Base-by-base conservation (phyloP, 2,797 vertebrate genomes). In the Lerista edwardsae region DNA sequence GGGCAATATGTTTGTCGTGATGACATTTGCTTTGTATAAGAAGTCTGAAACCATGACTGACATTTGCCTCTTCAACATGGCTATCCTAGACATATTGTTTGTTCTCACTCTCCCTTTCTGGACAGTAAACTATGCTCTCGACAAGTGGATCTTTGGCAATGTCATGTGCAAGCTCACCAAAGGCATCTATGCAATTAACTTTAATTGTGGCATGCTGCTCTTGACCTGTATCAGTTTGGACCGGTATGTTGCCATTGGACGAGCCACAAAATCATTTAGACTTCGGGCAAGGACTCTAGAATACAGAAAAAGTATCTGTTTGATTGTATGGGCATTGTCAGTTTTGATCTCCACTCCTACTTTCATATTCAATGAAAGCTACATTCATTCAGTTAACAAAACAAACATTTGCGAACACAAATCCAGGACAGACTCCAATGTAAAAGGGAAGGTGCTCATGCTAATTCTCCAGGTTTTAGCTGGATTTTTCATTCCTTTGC, bases 211-310 rank as follows among this genome's bases (percentile, higher is more conserved):
- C 77, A 97, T 97, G 96, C 91, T 99, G 86, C 96, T 99, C 83
- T 91, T 99, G 82, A 97, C 97, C 82, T 98, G 97, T 59, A 95
- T 99, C 91, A 98, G 98, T 4, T 79, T 96, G 65, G 98, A 99
- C 93, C 96, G 98, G 61, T 99, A 98, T 90, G 80, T 98, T 0
- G 98, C 98, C 80, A 98, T 99, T 0, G 98, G 98, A 1, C 97
- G 97, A 91, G 98, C 97, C 1, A 97, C 97, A 19, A 96, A 95
- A 69, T 98, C 97, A 0, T 97, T 97, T 93, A 89, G 95, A 21
- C 92, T 98, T 55, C 97, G 97, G 39, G 96, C 97, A 9, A 91
- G 87, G 8, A 64, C 96, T 0, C 91, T 97, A 0, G 75, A 94
- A 0, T 92, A 97, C 69, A 96, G 94, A 57, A 96, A 93, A 44